These are phyloP conservation scores for Dolichotis patagonum DNA, from an alignment of 2,113 vertebrate genomes.

Conservation along the genomic window DNA sequence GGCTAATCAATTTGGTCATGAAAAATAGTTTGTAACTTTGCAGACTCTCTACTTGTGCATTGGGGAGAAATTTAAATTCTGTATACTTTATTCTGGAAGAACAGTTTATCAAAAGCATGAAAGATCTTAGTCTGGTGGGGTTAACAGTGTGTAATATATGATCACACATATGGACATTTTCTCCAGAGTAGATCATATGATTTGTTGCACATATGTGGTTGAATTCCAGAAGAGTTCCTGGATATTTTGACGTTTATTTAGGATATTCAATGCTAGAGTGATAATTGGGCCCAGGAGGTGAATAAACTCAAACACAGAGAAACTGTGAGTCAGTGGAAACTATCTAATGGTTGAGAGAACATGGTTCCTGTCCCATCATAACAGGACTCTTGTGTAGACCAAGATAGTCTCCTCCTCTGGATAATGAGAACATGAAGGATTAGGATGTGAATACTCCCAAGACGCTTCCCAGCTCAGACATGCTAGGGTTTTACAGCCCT, in stretches of 20 bases:
- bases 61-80: slow-evolving; percentile 70
- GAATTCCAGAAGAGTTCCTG: neutral
- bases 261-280: neutral
- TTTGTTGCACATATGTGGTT: neutral
- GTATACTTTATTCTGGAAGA: slow-evolving; percentile 70
- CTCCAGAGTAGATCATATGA: neutral
- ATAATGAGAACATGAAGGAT: neutral
- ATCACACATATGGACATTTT: neutral
- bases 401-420: neutral
- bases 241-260: slow-evolving; percentile 40
- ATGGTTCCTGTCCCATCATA: neutral
- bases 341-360: neutral
- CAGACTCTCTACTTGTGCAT: slow-evolving; percentile 28
- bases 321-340: neutral
- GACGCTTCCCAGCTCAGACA: neutral
- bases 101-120: slow-evolving; percentile 28
- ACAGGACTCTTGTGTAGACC: neutral
- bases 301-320: neutral
- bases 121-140: slow-evolving; percentile 48
- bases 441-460: neutral
- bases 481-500: neutral
- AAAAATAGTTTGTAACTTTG: slow-evolving; percentile 65
- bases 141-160: neutral
- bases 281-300: neutral
- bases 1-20: slow-evolving; percentile 60